These are phyloP conservation scores for Phataginus tricuspis DNA, from an alignment of 2,797 vertebrate species.

Conservation along the genomic window DNA sequence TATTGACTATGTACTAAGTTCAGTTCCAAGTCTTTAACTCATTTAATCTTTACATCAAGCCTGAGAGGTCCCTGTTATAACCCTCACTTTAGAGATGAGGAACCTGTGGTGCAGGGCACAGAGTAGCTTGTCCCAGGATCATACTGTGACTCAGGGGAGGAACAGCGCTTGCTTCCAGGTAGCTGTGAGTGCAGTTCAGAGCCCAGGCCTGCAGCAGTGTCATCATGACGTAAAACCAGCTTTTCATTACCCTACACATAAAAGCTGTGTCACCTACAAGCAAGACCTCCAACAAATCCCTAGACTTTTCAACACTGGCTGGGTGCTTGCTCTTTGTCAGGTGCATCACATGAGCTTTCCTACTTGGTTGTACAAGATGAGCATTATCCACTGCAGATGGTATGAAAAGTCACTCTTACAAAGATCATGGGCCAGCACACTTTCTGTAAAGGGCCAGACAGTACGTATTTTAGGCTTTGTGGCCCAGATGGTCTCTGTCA, in stretches of 20 bases:
- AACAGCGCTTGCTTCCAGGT: accelerated
- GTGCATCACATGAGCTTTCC: accelerated
- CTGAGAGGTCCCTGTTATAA: background rate
- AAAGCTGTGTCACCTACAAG: background rate
- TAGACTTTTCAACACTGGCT: background rate
- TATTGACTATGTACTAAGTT: background rate
- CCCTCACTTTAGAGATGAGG: background rate
- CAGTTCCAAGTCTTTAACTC: background rate
- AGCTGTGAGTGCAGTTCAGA: accelerated
- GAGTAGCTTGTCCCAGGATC: background rate
- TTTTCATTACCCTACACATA: background rate
- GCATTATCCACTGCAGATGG: background rate
- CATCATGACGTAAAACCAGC: accelerated
- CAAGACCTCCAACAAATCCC: background rate
- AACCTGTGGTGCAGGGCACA: accelerated
- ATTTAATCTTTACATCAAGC: background rate
- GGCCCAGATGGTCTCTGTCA: background rate
- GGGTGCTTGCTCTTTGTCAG: background rate
- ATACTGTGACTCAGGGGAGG: background rate
- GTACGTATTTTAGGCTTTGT: background rate
- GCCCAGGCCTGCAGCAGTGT: background rate
- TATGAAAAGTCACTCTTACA: background rate
- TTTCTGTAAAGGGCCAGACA: background rate
- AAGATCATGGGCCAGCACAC: accelerated
- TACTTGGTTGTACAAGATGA: accelerated